Evolutionary conservation across 2,888 invertebrate species (phyloP).

Genomic region (Gortyna flavago): DNA sequence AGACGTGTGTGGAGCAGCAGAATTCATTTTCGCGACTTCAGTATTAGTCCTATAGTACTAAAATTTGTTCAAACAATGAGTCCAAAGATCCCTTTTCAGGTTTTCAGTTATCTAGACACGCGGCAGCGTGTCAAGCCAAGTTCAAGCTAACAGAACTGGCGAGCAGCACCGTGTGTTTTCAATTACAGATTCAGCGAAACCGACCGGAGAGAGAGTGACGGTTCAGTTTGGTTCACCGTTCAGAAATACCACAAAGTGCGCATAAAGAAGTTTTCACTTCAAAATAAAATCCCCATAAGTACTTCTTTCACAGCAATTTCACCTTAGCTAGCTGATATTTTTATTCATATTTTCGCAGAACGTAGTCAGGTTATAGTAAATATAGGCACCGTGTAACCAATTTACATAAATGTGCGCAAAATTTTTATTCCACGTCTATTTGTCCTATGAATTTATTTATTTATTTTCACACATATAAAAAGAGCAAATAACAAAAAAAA

Average conservation of each 20-base stretch:
- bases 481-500: background rate
- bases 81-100: background rate
- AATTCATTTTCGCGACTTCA: no score
- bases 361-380: background rate
- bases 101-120: no score
- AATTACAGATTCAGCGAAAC: background rate
- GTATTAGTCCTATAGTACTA: background rate
- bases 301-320: background rate
- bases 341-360: slow-evolving; percentile 3
- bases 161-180: no score
- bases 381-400: background rate
- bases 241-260: background rate
- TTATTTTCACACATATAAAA: background rate
- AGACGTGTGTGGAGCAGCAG: no score
- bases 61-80: background rate
- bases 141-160: no score
- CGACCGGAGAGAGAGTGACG: background rate
- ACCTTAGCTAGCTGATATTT: background rate
- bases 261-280: background rate
- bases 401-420: background rate
- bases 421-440: background rate
- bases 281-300: background rate
- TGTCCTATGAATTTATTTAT: background rate
- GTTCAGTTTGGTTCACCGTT: background rate
- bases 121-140: no score